Evolutionary conservation across 2,888 invertebrate genomes (phyloP).

Genomic region (Anticlea derivata): DNA sequence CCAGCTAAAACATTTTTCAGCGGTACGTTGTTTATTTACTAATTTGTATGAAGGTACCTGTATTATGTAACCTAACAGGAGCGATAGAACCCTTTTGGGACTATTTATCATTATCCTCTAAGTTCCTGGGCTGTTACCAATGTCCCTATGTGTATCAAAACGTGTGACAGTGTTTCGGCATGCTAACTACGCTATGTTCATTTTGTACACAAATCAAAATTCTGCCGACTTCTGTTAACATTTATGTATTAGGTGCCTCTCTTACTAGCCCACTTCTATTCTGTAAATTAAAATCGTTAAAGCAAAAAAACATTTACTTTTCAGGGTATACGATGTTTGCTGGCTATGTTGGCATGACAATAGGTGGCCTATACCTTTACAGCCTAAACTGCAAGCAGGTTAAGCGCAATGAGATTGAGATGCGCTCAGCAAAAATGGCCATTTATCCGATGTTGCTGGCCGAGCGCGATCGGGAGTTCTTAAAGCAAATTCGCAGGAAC

Average conservation of each 20-base stretch:
- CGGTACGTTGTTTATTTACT: conserved; percentile 73
- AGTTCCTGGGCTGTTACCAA: too few species aligned
- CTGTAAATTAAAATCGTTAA: too few species aligned
- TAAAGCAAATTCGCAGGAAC: conserved; percentile 91
- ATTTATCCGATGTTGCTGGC: conserved; percentile 90
- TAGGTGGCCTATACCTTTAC: conserved; percentile 84
- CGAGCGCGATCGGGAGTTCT: conserved; percentile 92
- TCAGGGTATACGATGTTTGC: conserved; percentile 86
- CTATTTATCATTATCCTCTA: conserved; percentile 12
- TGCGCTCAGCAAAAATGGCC: conserved; percentile 90
- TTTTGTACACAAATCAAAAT: too few species aligned
- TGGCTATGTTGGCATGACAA: conserved; percentile 84
- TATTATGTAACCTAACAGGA: conserved; percentile 66
- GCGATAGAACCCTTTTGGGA: conserved; percentile 46
- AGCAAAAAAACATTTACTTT: neutral
- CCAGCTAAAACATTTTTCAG: conserved; percentile 89
- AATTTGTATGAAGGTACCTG: conserved; percentile 18
- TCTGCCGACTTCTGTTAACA: too few species aligned
- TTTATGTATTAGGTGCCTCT: too few species aligned
- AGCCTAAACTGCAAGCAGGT: conserved; percentile 79
- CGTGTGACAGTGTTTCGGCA: too few species aligned
- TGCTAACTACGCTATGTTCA: too few species aligned
- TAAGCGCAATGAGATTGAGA: conserved; percentile 86
- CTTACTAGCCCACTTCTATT: too few species aligned
- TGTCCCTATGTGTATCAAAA: too few species aligned